These are phyloP conservation scores for Glandiceps talaboti DNA, from an alignment of 53 echinoderm and acorn worm genomes.

Conservation along the genomic window DNA sequence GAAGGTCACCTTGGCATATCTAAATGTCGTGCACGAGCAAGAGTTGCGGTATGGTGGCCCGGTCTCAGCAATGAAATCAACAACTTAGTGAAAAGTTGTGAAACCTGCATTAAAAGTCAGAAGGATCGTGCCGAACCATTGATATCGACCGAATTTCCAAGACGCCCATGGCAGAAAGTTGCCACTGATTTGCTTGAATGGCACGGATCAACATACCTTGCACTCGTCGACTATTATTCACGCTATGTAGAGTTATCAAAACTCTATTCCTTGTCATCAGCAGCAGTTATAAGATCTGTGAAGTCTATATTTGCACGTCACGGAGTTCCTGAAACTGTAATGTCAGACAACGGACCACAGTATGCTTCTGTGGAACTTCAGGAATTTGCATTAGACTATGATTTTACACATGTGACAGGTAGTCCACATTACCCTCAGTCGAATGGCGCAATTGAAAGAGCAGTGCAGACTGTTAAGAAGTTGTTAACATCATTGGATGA, in stretches of 20 bases:
- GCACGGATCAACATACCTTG: constrained; percentile 14
- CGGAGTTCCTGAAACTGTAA: constrained; percentile 16
- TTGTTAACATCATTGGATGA: constrained; percentile 22
- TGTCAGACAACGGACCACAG: constrained; percentile 33
- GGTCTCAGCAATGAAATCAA: constrained; percentile 5
- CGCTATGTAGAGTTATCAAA: constrained; percentile 37
- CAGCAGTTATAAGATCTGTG: constrained; percentile 14
- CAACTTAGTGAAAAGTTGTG: not conserved
- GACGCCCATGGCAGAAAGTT: constrained; percentile 26
- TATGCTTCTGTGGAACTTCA: constrained; percentile 12
- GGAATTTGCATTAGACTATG: constrained; percentile 17
- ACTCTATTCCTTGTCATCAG: no score
- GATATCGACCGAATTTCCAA: constrained; percentile 7
- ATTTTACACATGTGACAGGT: constrained; percentile 22
- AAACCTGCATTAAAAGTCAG: no score
- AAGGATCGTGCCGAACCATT: no score
- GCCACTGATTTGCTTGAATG: constrained; percentile 33
- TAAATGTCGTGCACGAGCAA: constrained; percentile 34
- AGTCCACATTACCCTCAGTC: constrained; percentile 33
- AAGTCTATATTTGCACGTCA: constrained; percentile 21
- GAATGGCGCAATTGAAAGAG: constrained; percentile 28
- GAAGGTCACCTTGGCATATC: constrained; percentile 34
- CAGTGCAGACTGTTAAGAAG: constrained; percentile 29
- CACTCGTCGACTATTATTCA: constrained; percentile 48
- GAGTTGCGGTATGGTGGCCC: constrained; percentile 51